Base-by-base conservation (phyloP, 2,113 vertebrate species). In the Takifugu flavidus region DNA sequence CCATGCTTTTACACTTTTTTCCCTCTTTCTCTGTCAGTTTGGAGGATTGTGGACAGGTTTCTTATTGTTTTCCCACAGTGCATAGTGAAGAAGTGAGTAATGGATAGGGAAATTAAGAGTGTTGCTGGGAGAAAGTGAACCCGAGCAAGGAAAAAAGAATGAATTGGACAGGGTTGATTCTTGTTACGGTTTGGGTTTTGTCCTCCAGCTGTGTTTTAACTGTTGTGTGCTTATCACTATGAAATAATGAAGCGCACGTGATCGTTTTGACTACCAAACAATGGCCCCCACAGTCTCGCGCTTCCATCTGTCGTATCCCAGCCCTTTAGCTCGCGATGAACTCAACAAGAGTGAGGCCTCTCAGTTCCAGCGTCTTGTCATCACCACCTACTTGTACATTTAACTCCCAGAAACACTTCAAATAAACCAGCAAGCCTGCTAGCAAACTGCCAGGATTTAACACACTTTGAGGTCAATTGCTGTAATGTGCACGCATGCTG, bases 321-420 rank as follows among this genome's bases (percentile, higher is more conserved):
- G 65, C 63, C 25, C 56, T 77, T 77, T 54, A 61, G 66, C 56
- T 46, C 60, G 34, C 46, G 54, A 69, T 74, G 58, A 54, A 70
- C 27, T 72, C 28, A 59, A 65, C 70, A 72, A 70, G 51, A 47
- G 50, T 60, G 61, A 3, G 29, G 51, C 57, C 13, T 62, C 39
- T 75, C 8, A 0, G 29, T 78, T 88, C 73, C 79, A 82, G 60
- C 62, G 51, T 65, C 67, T 72, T 87, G 83, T 87, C 82, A 85
- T 79, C 70, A 28, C 72, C 78, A 80, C 78, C 62, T 80, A 78
- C 74, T 88, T 74, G 74, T 42, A 59, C 50, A 20, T 72, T 65
- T 64, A 72, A 71, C 55, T 31, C 1, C 45, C 63, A 69, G 42
- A 77, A 77, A 73, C 55, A 20, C 58, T 67, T 83, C 60, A 67